Evolutionary conservation across 2,888 invertebrate species (phyloP), one percentile per base, ranked within the genome.

Genomic region (Smittia sp.): DNA sequence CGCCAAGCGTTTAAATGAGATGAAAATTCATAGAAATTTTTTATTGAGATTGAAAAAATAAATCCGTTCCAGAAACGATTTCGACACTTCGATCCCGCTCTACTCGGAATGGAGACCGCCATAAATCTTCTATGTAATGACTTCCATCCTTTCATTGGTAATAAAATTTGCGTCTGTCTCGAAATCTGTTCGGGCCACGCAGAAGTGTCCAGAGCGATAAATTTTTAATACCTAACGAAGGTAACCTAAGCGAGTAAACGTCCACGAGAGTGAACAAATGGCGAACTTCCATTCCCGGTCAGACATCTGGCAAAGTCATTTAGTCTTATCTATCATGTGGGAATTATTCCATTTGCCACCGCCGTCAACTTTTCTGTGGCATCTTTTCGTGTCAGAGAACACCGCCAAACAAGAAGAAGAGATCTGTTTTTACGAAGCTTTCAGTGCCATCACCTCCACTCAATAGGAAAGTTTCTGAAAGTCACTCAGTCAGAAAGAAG

Each of bases 331-430:
- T 15, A 52, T 58, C 58, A 58, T 22, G 22, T 22, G 58, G 22
- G 58, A 58, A 58, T 58, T n/a, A 22, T 58, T 58, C 58, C 22
- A 22, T 58, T 58, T 58, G 22, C 58, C n/a, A 18, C 18, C 52
- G 15, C 39, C 46, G 15, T 15, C 46, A n/a, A 15, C 46, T 15
- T 11, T 46, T 46, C n/a, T n/a, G n/a, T n/a, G n/a, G n/a, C 46
- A 46, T n/a, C 32, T 32, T 46, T 46, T 46, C 32, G 32, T 32
- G 3, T 32, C 32, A 32, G n/a, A n/a, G n/a, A n/a, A n/a, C n/a
- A n/a, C n/a, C n/a, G 9, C 32, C 9, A 32, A 9, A 32, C 32
- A 32, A 6, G 32, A 46, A 46, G n/a, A 46, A 3, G 46, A 11
- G 11, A 46, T 3, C 9, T 6, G n/a, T 46, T 46, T 46, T 46